phyloP scores from a whole-genome alignment of 2,797 vertebrate genomes.

The Astyanax mexicanus region DNA sequence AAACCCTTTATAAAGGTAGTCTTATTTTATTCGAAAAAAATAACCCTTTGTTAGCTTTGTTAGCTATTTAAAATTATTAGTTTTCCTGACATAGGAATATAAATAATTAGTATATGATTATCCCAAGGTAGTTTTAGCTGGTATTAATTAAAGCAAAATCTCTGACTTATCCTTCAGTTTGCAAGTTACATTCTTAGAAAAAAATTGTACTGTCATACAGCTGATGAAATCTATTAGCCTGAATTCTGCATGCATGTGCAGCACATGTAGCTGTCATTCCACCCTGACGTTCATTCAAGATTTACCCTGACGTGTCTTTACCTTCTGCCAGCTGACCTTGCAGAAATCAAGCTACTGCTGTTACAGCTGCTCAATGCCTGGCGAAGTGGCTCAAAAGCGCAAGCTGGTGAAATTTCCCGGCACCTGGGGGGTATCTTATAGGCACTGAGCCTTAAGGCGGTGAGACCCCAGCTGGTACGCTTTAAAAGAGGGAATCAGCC shows the following conservation, averaged over 20 bases:
- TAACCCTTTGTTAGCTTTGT: no score
- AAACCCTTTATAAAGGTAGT: no score
- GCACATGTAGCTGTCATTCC: neutral
- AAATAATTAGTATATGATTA: no score
- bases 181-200: neutral
- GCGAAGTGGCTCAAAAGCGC: neutral
- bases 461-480: neutral
- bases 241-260: neutral
- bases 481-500: neutral
- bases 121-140: no score
- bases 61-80: no score
- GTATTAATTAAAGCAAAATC: no score
- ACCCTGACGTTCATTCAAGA: neutral
- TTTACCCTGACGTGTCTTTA: neutral
- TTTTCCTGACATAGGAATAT: no score
- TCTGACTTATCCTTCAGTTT: neutral
- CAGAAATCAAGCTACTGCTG: neutral
- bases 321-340: slow-evolving; percentile 14
- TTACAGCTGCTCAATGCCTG: neutral
- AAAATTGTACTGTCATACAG: neutral
- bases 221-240: neutral
- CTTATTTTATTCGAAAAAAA: no score
- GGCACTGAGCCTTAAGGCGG: neutral
- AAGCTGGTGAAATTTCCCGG: neutral
- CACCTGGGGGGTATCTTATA: neutral